phyloP scores from a whole-genome alignment of 1,140 invertebrate genomes.

The Leptinotarsa undecemlineata region DNA sequence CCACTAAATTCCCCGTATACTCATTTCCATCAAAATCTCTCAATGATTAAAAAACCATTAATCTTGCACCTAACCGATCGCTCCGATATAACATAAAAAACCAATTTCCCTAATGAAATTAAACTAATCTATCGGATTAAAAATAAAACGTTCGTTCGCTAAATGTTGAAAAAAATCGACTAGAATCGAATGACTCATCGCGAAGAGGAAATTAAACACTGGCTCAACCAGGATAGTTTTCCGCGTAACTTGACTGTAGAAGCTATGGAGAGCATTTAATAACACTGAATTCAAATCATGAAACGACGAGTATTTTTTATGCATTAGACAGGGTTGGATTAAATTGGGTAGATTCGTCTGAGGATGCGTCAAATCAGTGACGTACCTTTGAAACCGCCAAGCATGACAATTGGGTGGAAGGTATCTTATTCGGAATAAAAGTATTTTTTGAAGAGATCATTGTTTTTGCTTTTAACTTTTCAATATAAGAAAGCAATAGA shows the following conservation, averaged over 20 bases:
- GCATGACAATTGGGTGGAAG: too few relatives aligned
- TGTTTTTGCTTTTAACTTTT: too few relatives aligned
- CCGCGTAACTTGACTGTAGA: background rate
- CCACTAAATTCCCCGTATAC: background rate
- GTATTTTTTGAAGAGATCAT: too few relatives aligned
- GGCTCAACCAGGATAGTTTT: background rate
- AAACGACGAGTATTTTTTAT: constrained; percentile 1
- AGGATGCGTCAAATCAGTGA: background rate
- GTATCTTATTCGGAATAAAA: too few relatives aligned
- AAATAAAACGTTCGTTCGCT: constrained; percentile 9
- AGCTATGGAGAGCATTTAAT: background rate
- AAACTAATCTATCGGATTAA: constrained; percentile 22
- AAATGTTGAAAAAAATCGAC: constrained; percentile 12
- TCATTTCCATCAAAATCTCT: constrained; percentile 6
- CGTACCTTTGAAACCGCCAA: background rate
- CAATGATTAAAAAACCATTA: constrained; percentile 25
- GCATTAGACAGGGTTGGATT: constrained; percentile 5
- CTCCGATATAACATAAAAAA: constrained; percentile 1
- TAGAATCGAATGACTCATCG: constrained; percentile 5
- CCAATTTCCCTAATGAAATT: constrained; percentile 27
- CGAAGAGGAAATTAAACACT: constrained; percentile 4
- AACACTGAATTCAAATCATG: background rate
- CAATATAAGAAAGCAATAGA: too few relatives aligned
- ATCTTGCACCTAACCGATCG: constrained; percentile 12
- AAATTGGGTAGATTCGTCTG: background rate